phyloP scores from a whole-genome alignment of 2,113 vertebrate species.

The Neogale vison region DNA sequence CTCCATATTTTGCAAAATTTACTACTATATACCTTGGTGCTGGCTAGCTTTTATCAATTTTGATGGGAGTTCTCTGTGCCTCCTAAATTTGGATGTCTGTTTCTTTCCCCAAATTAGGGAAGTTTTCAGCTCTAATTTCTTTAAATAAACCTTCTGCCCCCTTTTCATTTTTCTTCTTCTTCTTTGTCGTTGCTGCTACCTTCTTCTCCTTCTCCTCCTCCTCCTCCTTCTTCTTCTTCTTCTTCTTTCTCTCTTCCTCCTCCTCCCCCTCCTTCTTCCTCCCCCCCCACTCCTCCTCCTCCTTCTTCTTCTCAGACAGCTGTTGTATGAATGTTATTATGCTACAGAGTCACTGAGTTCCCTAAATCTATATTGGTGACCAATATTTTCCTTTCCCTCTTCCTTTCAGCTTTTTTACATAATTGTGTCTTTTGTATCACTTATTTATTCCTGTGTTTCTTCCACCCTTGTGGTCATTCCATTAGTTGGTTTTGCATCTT shows the following conservation, averaged over 20 bases:
- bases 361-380: neutral
- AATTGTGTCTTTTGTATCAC: neutral
- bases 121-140: neutral
- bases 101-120: neutral
- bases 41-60: neutral
- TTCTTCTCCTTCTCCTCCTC: rapidly evolving
- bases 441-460: neutral
- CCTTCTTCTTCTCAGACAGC: neutral
- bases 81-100: neutral
- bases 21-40: neutral
- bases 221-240: neutral
- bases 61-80: neutral
- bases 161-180: too few species aligned
- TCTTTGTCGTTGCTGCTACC: too few species aligned
- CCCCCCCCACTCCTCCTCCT: too few species aligned
- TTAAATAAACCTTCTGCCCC: neutral
- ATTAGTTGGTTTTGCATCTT: neutral
- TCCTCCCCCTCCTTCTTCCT: neutral
- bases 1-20: neutral
- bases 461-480: neutral
- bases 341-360: neutral
- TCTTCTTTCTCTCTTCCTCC: too few species aligned
- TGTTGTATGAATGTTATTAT: neutral
- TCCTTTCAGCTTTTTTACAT: neutral
- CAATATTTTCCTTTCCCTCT: neutral